Evolutionary conservation across 2,888 invertebrate species (phyloP).

Genomic region (Anthophora plumipes): DNA sequence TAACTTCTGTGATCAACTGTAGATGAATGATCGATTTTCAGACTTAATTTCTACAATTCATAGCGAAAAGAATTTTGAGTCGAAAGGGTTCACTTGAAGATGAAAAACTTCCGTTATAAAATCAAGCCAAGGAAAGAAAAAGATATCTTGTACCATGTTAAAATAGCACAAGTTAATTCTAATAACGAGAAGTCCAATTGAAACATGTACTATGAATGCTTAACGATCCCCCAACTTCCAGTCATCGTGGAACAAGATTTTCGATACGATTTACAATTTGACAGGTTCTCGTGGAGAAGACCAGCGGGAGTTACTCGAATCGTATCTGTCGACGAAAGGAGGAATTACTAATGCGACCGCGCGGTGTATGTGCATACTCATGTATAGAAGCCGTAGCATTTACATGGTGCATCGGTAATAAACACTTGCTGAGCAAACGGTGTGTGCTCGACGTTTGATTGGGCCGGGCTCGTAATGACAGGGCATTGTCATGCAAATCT

Average conservation of each 20-base stretch:
- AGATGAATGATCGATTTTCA: too few species aligned
- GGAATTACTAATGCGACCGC: conserved; percentile 68
- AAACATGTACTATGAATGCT: not conserved
- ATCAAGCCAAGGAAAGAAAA: too few species aligned
- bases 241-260: not conserved
- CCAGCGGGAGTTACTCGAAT: conserved; percentile 21
- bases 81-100: too few species aligned
- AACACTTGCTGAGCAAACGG: conserved; percentile 80
- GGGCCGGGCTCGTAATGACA: conserved; percentile 81
- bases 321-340: conserved; percentile 52
- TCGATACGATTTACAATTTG: conserved; percentile 6
- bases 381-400: conserved; percentile 60
- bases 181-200: too few species aligned
- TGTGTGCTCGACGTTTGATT: conserved; percentile 82
- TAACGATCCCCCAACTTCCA: not conserved
- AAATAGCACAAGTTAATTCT: too few species aligned
- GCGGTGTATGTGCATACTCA: conserved; percentile 35
- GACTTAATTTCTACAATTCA: too few species aligned
- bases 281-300: conserved; percentile 20
- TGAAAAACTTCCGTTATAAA: too few species aligned
- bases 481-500: conserved; percentile 84
- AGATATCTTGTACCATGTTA: too few species aligned
- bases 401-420: conserved; percentile 75
- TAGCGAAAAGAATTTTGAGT: too few species aligned
- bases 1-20: too few species aligned